Evolutionary conservation across 2,888 invertebrate species (phyloP).

Genomic region (Tenthredo distinguenda): DNA sequence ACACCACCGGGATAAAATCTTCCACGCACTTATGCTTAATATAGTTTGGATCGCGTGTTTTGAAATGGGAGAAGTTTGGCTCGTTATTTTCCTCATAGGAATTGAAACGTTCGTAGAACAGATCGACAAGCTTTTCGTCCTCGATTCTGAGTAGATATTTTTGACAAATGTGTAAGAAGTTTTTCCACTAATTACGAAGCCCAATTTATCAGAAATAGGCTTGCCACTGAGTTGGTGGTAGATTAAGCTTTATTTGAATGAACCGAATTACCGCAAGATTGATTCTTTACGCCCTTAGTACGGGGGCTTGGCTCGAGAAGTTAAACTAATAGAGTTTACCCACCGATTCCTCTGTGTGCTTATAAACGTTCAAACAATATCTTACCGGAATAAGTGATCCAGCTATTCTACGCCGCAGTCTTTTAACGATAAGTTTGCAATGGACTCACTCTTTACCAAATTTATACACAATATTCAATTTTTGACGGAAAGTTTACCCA

Average conservation of each 20-base stretch:
- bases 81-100: background rate
- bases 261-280: background rate
- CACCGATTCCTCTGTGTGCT: background rate
- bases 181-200: background rate
- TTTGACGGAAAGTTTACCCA: background rate
- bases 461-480: background rate
- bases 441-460: background rate
- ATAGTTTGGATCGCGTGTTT: background rate
- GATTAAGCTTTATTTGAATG: background rate
- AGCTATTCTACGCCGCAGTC: background rate
- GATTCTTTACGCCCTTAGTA: conserved; percentile 1
- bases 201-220: background rate
- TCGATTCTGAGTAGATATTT: background rate
- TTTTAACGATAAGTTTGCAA: background rate
- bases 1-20: background rate
- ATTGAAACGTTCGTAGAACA: background rate
- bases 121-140: background rate
- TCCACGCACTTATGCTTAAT: background rate
- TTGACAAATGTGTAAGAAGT: background rate
- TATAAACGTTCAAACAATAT: background rate
- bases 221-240: background rate
- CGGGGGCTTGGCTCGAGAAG: conserved; percentile 18
- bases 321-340: conserved; percentile 1
- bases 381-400: background rate
- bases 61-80: background rate